Evolutionary conservation across 2,888 invertebrate genomes (phyloP).

Genomic region (Erebia palarica): DNA sequence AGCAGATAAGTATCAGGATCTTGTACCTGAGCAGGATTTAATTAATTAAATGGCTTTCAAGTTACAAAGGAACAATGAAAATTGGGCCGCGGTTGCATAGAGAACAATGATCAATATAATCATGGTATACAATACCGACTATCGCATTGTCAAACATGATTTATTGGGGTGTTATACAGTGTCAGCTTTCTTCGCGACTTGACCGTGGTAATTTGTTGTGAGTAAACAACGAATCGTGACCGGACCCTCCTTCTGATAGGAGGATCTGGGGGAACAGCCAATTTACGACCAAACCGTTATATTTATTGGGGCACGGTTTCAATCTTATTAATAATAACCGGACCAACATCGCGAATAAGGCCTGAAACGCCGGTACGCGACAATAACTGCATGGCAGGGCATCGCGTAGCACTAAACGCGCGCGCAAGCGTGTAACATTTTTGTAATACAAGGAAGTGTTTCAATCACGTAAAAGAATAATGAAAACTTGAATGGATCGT

Average conservation of each 20-base stretch:
- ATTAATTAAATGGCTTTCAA: background rate
- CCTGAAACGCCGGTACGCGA: background rate
- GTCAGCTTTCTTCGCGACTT: constrained; percentile 56
- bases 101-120: constrained; percentile 26
- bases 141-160: constrained; percentile 39
- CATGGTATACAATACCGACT: constrained; percentile 27
- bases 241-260: constrained; percentile 63
- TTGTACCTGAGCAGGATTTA: background rate
- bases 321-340: constrained; percentile 21
- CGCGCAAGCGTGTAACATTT: background rate
- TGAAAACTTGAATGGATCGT: no score
- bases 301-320: constrained; percentile 44
- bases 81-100: background rate
- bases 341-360: background rate
- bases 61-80: constrained; percentile 12
- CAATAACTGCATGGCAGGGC: background rate
- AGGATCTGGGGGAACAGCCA: constrained; percentile 61
- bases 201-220: constrained; percentile 70
- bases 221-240: constrained; percentile 79
- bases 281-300: constrained; percentile 74
- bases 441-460: background rate
- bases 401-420: background rate
- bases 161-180: constrained; percentile 49
- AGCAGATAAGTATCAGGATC: background rate
- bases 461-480: no score